Conservation (phyloP, 2,888 invertebrate species). For the Dysmachus trigonus region DNA sequence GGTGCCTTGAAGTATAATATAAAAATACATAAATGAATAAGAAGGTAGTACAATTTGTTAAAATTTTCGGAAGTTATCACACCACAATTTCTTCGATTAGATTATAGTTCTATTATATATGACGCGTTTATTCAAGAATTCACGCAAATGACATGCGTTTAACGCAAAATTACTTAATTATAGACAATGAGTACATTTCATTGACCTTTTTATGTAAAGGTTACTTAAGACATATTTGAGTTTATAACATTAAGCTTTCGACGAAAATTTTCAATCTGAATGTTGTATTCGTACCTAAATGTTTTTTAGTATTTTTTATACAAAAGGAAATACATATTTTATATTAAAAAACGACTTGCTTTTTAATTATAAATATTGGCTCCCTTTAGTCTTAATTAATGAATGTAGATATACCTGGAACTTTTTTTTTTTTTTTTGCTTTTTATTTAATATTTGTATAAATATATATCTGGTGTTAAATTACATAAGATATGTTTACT, state of each 20-base stretch:
- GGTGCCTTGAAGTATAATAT: constrained; percentile 4
- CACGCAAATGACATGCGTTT: constrained; percentile 1
- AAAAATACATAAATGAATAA: background rate
- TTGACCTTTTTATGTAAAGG: background rate
- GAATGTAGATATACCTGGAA: too few species aligned
- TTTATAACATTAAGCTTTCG: background rate
- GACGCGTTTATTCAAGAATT: background rate
- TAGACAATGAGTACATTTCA: background rate
- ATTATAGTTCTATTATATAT: background rate
- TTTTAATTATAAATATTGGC: background rate
- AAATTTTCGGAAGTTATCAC: background rate
- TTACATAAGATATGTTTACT: too few species aligned
- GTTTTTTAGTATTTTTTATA: constrained; percentile 20
- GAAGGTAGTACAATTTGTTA: constrained; percentile 7
- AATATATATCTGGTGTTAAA: too few species aligned
- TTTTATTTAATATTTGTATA: too few species aligned
- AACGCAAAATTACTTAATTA: constrained; percentile 24
- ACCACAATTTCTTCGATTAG: background rate
- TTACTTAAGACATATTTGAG: background rate
- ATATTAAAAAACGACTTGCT: background rate
- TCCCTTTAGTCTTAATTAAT: background rate
- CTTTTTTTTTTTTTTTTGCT: too few species aligned
- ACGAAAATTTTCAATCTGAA: background rate
- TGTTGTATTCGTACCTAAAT: constrained; percentile 16
- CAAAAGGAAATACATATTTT: background rate